Base-by-base conservation (phyloP, 2,797 vertebrate genomes). In the Lithobates pipiens region DNA sequence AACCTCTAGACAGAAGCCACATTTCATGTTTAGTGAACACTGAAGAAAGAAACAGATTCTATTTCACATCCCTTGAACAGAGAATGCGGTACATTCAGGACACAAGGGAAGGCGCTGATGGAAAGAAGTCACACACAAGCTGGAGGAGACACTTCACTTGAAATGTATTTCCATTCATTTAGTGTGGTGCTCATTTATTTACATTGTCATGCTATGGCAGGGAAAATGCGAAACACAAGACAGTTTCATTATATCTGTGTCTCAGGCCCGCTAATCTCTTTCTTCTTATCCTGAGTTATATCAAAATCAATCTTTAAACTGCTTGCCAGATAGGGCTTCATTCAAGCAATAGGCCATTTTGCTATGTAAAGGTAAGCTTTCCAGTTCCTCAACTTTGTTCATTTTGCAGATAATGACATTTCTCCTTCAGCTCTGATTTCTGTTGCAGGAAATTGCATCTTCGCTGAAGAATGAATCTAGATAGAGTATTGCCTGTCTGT, bases 391-490 rank as follows among this genome's bases (percentile, higher is more conserved):
- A 61, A 44, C 50, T 75, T 71, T 80, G 61, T 87, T 87, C 85
- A 83, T 87, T 83, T 87, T 80, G 23, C 34, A 87, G 69, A 87
- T 87, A 87, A 83, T 87, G 85, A 82, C 81, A 87, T 87, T 87
- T 87, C 76, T 87, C 81, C 77, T 83, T 87, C 80, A 83, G 42
- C 85, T 46, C 76, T 83, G 81, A 87, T 87, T 87, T 87, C 81
- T 87, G 76, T 76, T 79, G 85, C 71, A 83, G 85, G 85, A 87
- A 87, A 87, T 87, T 87, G 81, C 85, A 80, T 87, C 70, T 73
- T 83, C 70, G 83, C 70, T 79, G 27, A 70, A 79, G 85, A 87
- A 83, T 79, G 85, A 74, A 69, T 83, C 61, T 27, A 69, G 85
- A 86, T 77, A 86, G 82, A 71, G 77, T 73, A 85, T 85, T 79